phyloP scores from a whole-genome alignment of 2,113 vertebrate genomes.

The Zonotrichia leucophrys region DNA sequence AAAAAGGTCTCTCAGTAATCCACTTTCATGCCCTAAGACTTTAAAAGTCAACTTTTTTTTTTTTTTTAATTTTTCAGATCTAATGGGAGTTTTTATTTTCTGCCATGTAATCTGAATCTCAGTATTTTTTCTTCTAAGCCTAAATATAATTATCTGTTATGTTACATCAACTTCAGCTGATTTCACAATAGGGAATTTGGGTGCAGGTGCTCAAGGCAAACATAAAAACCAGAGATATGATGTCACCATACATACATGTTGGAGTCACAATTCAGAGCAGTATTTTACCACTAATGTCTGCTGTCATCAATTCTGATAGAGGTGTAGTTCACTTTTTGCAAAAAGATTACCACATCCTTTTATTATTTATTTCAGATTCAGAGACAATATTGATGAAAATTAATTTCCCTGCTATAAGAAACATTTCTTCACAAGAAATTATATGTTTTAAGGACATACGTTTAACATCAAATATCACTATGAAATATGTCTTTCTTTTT shows the following conservation, averaged over 20 bases:
- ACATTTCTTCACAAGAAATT: neutral
- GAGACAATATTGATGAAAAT: neutral
- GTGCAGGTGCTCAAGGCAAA: slow-evolving; percentile 15
- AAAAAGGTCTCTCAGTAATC: neutral
- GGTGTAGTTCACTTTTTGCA: neutral
- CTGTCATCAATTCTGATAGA: neutral
- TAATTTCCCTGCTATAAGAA: neutral
- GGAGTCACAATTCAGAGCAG: neutral
- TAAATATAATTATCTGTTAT: slow-evolving; percentile 10
- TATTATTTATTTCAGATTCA: neutral
- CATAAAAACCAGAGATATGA: neutral
- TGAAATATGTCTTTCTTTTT: neutral
- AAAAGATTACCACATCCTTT: neutral
- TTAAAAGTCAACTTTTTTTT: neutral
- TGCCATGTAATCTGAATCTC: neutral
- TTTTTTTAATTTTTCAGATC: neutral
- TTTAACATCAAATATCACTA: neutral
- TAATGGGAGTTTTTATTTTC: neutral
- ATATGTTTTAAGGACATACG: neutral
- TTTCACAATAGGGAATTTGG: neutral
- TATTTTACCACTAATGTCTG: neutral
- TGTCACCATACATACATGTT: neutral
- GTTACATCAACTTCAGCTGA: neutral
- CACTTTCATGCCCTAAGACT: neutral
- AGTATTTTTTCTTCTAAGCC: slow-evolving; percentile 6